These are phyloP conservation scores for Drosophila mayaguana DNA, from an alignment of 2,888 invertebrate genomes.

Conservation along the genomic window DNA sequence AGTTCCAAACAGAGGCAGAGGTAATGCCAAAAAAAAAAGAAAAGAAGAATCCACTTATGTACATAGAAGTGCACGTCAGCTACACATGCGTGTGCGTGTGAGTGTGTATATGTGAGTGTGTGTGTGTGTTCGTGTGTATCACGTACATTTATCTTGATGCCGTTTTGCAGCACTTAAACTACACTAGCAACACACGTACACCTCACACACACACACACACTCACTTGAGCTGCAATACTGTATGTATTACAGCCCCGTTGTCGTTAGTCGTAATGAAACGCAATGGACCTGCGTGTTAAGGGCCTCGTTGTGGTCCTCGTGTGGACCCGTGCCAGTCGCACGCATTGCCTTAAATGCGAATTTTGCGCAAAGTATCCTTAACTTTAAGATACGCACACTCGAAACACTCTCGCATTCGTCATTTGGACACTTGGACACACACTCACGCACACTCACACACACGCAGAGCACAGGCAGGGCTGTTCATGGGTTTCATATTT, in stretches of 20 bases:
- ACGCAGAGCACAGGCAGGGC: background rate
- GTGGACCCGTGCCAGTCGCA: slow-evolving; percentile 39
- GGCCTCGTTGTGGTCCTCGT: slow-evolving; percentile 52
- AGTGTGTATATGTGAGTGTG: background rate
- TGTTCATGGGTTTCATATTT: slow-evolving; percentile 77
- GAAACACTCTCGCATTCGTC: slow-evolving; percentile 10
- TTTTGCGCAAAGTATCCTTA: slow-evolving; percentile 56
- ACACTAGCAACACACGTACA: slow-evolving; percentile 57
- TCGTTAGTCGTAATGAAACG: slow-evolving; percentile 77
- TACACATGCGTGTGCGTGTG: slow-evolving; percentile 5
- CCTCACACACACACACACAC: slow-evolving; percentile 34
- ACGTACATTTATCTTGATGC: slow-evolving; percentile 81
- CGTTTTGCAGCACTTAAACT: slow-evolving; percentile 78
- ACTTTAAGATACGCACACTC: slow-evolving; percentile 44
- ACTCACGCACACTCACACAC: background rate
- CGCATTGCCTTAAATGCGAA: slow-evolving; percentile 54
- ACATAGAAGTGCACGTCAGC: slow-evolving; percentile 66
- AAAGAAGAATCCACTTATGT: slow-evolving; percentile 71
- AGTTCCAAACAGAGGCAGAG: slow-evolving; percentile 42
- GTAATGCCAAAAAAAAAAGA: slow-evolving; percentile 60
- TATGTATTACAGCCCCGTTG: slow-evolving; percentile 52
- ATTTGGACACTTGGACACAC: slow-evolving; percentile 20
- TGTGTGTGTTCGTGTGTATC: slow-evolving; percentile 48
- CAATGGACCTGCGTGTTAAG: slow-evolving; percentile 72
- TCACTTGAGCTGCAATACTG: slow-evolving; percentile 21